Evolutionary conservation across 2,113 vertebrate species (phyloP).

Genomic region (Macrotus californicus): DNA sequence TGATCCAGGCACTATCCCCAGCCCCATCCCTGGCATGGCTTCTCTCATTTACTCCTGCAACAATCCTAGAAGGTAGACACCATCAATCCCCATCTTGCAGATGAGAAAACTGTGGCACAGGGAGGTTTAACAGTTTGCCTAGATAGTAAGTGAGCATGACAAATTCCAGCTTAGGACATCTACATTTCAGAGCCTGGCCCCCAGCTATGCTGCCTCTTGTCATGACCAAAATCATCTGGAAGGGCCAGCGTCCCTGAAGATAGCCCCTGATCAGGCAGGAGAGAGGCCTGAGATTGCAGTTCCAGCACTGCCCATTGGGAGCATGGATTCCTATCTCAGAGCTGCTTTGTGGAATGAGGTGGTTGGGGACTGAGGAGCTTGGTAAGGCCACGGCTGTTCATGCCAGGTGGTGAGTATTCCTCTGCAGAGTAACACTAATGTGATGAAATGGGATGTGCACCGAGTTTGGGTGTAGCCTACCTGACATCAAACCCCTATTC

Average conservation of each 20-base stretch:
- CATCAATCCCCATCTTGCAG: background rate
- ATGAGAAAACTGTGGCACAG: background rate
- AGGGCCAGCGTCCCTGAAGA: background rate
- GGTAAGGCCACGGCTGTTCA: background rate
- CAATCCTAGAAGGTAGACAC: background rate
- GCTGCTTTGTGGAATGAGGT: background rate
- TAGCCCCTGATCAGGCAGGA: background rate
- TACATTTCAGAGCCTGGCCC: background rate
- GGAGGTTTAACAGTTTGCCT: background rate
- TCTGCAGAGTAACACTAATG: background rate
- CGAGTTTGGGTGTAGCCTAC: fast-evolving
- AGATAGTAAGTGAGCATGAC: background rate
- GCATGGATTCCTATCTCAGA: background rate
- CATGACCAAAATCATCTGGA: background rate
- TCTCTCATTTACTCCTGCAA: background rate
- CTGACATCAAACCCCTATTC: background rate
- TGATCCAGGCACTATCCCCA: background rate
- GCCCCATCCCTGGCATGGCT: background rate
- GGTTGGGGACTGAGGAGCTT: background rate
- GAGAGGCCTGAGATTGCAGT: background rate
- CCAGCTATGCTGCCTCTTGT: background rate
- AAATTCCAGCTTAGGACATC: background rate
- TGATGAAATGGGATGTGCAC: background rate
- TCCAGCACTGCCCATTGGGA: fast-evolving
- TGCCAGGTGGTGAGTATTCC: fast-evolving